A percentile compares a stretch with the other conserved stretches of the same genome.
phyloP scores from a whole-genome alignment of 2,797 vertebrate species.

The Choloepus didactylus region DNA sequence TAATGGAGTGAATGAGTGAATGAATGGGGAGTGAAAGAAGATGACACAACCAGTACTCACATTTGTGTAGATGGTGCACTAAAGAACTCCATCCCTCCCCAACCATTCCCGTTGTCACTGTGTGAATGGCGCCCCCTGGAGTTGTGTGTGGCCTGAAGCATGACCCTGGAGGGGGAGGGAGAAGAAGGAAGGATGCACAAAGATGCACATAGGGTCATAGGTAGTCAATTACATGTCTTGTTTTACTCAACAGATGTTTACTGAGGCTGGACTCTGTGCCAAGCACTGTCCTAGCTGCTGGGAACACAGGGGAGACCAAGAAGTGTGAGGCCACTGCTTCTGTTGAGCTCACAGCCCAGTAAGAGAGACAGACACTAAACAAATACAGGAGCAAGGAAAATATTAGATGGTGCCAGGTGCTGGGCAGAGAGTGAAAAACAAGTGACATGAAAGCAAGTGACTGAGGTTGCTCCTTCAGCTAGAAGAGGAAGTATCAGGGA shows the following conservation, averaged over 20 bases:
- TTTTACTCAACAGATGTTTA: background rate
- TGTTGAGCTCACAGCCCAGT: background rate
- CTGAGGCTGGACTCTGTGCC: background rate
- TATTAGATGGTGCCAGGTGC: no score
- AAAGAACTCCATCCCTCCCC: background rate
- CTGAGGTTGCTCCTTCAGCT: background rate
- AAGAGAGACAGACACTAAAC: background rate
- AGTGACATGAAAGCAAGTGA: background rate
- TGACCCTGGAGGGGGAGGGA: background rate
- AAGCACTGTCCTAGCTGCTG: background rate
- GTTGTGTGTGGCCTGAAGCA: background rate
- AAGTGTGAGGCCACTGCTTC: background rate
- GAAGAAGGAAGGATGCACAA: background rate
- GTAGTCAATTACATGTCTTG: background rate
- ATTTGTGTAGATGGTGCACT: background rate
- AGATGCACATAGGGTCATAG: background rate
- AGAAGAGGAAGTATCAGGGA: background rate
- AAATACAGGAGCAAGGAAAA: background rate
- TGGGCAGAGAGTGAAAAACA: background rate
- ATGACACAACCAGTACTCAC: background rate
- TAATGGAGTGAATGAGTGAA: background rate
- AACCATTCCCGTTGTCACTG: rapidly evolving
- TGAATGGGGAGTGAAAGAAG: background rate
- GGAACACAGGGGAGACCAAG: background rate
- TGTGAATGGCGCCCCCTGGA: background rate